A percentile compares a stretch with the other conserved stretches of the same genome.
These are phyloP conservation scores for Calycopis cecrops DNA, from an alignment of 1,140 invertebrate species.

Conservation along the genomic window DNA sequence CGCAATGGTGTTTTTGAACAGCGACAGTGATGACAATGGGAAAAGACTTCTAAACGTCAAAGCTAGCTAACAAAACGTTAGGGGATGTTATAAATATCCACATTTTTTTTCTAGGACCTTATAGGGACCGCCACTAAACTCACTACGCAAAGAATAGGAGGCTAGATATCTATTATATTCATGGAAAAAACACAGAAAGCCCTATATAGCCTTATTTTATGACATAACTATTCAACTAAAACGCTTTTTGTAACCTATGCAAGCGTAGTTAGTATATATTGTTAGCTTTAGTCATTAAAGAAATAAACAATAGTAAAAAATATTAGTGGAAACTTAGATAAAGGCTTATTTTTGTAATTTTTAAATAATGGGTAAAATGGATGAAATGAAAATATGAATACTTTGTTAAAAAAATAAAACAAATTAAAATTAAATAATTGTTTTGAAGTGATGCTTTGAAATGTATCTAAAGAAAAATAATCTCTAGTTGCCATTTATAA, in stretches of 20 bases:
- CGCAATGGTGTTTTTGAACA: slow-evolving; percentile 48
- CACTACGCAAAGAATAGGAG: slow-evolving; percentile 38
- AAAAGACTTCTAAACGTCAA: slow-evolving; percentile 60
- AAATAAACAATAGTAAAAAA: slow-evolving; percentile 29
- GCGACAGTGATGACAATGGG: slow-evolving; percentile 47
- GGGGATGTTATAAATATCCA: slow-evolving; percentile 42
- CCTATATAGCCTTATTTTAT: slow-evolving; percentile 24
- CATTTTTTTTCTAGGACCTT: background rate
- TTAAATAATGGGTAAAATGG: slow-evolving; percentile 28
- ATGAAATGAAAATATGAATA: slow-evolving; percentile 28
- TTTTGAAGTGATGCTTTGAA: slow-evolving; percentile 60
- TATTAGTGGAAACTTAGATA: slow-evolving; percentile 25
- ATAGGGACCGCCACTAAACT: slow-evolving; percentile 15
- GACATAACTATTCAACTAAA: slow-evolving; percentile 31
- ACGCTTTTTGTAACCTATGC: slow-evolving; percentile 42
- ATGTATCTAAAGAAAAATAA: slow-evolving; percentile 28
- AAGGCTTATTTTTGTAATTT: background rate
- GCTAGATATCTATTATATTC: slow-evolving; percentile 22
- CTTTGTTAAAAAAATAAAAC: slow-evolving; percentile 16
- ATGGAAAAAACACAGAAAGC: slow-evolving; percentile 49
- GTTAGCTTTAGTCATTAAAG: slow-evolving; percentile 18
- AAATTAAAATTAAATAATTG: slow-evolving; percentile 27
- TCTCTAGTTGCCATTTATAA: slow-evolving; percentile 19
- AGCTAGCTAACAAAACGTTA: slow-evolving; percentile 46
- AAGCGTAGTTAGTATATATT: slow-evolving; percentile 45